phyloP scores from a whole-genome alignment of 2,113 vertebrate species.

The Mesembrinibis cayennensis region DNA sequence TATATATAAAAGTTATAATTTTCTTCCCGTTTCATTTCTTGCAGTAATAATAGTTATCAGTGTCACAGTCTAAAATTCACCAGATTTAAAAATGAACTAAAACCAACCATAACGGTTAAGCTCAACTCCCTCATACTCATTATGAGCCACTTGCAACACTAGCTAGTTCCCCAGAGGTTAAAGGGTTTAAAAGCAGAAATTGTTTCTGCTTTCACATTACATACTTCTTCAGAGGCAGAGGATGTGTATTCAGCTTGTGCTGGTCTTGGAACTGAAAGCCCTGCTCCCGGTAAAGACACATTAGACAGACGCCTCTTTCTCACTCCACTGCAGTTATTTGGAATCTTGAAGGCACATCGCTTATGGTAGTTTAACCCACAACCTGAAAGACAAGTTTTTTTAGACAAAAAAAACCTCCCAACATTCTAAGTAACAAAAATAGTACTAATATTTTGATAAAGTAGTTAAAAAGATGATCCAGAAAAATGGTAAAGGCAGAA shows the following conservation, averaged over 20 bases:
- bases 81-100: not conserved
- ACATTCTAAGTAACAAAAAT: not conserved
- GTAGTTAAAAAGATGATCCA: not conserved
- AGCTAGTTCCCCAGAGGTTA: not conserved
- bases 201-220: slow-evolving; percentile 28
- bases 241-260: slow-evolving; percentile 80
- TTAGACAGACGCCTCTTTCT: slow-evolving; percentile 93
- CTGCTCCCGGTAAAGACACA: slow-evolving; percentile 88
- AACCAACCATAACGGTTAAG: not conserved
- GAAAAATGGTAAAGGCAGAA: not conserved
- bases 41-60: not conserved
- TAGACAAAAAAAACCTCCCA: not conserved
- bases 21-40: not conserved
- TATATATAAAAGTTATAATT: not conserved
- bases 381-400: slow-evolving; percentile 74
- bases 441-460: not conserved
- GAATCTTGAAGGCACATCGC: slow-evolving; percentile 98
- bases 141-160: not conserved
- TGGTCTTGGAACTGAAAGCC: slow-evolving; percentile 88
- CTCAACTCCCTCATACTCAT: not conserved
- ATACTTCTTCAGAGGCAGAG: slow-evolving; percentile 87
- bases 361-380: slow-evolving; percentile 99
- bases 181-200: not conserved
- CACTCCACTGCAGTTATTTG: slow-evolving; percentile 96
- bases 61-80: not conserved